Evolutionary conservation across 2,797 vertebrate genomes (phyloP), one percentile per base, ranked within the genome.

Genomic region (Peromyscus melanophrys): DNA sequence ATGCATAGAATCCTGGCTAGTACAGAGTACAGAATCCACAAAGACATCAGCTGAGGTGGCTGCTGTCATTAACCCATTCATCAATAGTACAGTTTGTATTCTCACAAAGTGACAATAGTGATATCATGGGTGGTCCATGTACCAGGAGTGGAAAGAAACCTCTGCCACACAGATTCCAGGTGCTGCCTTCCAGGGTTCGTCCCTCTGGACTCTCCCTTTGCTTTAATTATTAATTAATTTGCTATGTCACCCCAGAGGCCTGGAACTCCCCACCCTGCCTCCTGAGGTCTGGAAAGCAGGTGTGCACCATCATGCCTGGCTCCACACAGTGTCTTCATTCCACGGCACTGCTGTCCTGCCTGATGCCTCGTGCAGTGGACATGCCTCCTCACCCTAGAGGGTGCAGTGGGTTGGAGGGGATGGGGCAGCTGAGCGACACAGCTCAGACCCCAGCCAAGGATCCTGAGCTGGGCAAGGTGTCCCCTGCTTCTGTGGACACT

Each of bases 251-350:
- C 21, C 43, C 14, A 31, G 12, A 13, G 46, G 2, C 37, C 37
- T n/a, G 23, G 14, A n/a, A 69, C 3, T 52, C 31, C 19, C 19
- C 2, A 8, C n/a, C 21, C 31, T 86, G 84, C 31, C 31, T 86
- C 84, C 63, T 8, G 31, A n/a, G 40, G 43, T 6, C 25, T 6
- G 12, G 31, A n/a, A 14, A n/a, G 67, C 31, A 27, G 83, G 40
- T n/a, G 11, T n/a, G 21, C 14, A 27, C 17, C 59, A 1, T 3
- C 17, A 0, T 1, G 4, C 31, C 19, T 69, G 63, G 5, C 43
- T n/a, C 55, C 6, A 7, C n/a, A 82, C 11, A 5, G n/a, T 16
- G 55, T 40, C 57, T 40, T 27, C n/a, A 27, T 40, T 37, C 23
- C 4, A 6, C 40, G 78, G 19, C 19, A 57, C 17, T 57, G 34